Percentiles rank a stretch among this genome's conserved stretches.
phyloP scores from a whole-genome alignment of 2,888 invertebrate genomes.

The Caenorhabditis sulstoni region DNA sequence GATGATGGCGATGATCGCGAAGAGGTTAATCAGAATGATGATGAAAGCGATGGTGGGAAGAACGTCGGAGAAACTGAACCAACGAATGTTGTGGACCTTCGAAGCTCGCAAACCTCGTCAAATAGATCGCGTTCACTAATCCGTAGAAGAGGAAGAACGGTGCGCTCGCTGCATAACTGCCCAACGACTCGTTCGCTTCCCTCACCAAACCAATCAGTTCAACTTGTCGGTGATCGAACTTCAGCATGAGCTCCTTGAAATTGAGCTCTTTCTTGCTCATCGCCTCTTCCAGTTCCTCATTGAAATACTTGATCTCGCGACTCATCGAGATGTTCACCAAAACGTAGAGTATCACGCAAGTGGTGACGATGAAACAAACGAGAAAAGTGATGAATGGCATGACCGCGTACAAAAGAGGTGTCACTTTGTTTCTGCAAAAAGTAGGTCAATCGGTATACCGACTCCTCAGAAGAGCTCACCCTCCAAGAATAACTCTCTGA shows the following conservation, averaged over 20 bases:
- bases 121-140: constrained; percentile 7
- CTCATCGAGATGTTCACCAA: constrained; percentile 5
- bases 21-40: constrained; percentile 3
- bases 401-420: constrained; percentile 3
- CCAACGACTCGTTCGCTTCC: constrained; percentile 6
- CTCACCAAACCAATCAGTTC: constrained; percentile 13
- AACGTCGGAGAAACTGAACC: constrained; percentile 2
- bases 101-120: constrained; percentile 1
- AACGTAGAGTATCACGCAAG: neutral
- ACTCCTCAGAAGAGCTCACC: constrained; percentile 1
- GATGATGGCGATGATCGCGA: constrained; percentile 10
- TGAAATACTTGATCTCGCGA: constrained; percentile 24
- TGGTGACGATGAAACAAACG: constrained; percentile 1
- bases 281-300: constrained; percentile 2
- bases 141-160: constrained; percentile 14
- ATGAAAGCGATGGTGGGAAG: neutral
- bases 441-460: too few species aligned
- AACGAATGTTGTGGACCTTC: too few species aligned
- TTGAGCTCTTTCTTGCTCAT: neutral
- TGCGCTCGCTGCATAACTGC: constrained; percentile 9
- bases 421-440: neutral
- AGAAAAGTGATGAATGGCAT: constrained; percentile 13
- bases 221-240: constrained; percentile 14
- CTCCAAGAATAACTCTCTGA: constrained; percentile 14
- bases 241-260: neutral